These are phyloP conservation scores for Nasonia giraulti DNA, from an alignment of 1,140 invertebrate species.

Conservation along the genomic window DNA sequence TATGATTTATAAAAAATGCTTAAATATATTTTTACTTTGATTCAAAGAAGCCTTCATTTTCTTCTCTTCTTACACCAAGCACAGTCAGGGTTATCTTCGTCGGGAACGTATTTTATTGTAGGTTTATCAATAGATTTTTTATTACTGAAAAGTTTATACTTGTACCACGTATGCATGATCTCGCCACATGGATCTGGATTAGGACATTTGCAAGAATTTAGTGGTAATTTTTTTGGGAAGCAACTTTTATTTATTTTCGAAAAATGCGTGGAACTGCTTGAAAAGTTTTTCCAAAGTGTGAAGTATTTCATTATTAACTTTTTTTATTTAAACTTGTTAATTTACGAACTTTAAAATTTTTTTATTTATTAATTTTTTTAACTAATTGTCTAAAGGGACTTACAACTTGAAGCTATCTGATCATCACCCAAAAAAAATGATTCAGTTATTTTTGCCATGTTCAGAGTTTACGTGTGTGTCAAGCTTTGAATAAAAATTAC, in stretches of 20 bases:
- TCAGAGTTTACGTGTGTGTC: background rate
- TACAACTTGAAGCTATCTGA: conserved; percentile 27
- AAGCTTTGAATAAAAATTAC: conserved; percentile 25
- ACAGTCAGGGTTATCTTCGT: conserved; percentile 35
- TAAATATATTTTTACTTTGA: conserved; percentile 44
- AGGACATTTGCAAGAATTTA: background rate
- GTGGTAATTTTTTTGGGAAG: background rate
- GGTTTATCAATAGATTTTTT: background rate
- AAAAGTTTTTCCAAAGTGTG: no score
- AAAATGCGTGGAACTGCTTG: background rate
- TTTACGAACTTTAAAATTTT: background rate
- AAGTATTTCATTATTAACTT: conserved; percentile 1
- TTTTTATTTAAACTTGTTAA: background rate
- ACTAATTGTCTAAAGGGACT: background rate
- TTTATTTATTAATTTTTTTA: background rate
- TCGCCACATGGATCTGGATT: background rate
- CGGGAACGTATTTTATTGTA: background rate
- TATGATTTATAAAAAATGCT: background rate
- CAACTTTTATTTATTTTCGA: background rate
- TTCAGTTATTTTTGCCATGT: conserved; percentile 29
- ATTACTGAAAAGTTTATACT: background rate
- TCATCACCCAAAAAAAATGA: background rate
- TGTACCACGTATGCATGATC: background rate
- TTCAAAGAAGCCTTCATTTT: conserved; percentile 21
- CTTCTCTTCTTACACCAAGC: conserved; percentile 27